A percentile compares a stretch with the other conserved stretches of the same genome.
Evolutionary conservation across 1,140 invertebrate species (phyloP).

Genomic region (Polyergus mexicanus): DNA sequence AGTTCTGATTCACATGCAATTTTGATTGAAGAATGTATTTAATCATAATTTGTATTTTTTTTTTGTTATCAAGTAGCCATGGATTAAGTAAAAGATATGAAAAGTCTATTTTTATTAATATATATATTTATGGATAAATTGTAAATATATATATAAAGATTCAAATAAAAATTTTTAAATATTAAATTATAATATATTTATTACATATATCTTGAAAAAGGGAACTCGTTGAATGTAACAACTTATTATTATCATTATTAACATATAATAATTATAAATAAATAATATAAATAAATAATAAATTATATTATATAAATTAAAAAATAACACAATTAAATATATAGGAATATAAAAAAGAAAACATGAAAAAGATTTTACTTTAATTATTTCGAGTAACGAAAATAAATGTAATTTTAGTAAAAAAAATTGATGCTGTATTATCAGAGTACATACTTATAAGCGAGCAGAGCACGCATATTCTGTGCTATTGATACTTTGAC

Average conservation of each 20-base stretch:
- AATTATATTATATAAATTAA: neutral
- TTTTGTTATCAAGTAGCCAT: slow-evolving; percentile 1
- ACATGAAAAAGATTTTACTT: neutral
- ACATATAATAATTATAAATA: neutral
- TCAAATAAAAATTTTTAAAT: neutral
- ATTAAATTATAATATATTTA: neutral
- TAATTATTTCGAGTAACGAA: neutral
- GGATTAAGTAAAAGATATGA: neutral
- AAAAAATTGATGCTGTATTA: neutral
- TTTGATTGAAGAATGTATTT: neutral
- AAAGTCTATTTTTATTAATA: neutral
- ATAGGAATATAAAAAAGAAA: neutral
- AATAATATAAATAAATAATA: neutral
- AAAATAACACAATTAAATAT: neutral
- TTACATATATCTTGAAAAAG: neutral
- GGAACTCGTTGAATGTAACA: neutral
- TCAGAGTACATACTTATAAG: neutral
- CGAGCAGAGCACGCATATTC: slow-evolving; percentile 51
- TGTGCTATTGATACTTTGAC: slow-evolving; percentile 78
- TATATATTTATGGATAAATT: neutral
- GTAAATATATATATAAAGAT: neutral
- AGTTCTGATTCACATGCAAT: neutral
- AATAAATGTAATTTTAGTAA: neutral
- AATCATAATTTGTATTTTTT: neutral
- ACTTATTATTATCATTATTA: neutral